A percentile compares a stretch with the other conserved stretches of the same genome.
Conservation (phyloP, 2,888 invertebrate genomes). For the Thysanoteuthis rhombus region DNA sequence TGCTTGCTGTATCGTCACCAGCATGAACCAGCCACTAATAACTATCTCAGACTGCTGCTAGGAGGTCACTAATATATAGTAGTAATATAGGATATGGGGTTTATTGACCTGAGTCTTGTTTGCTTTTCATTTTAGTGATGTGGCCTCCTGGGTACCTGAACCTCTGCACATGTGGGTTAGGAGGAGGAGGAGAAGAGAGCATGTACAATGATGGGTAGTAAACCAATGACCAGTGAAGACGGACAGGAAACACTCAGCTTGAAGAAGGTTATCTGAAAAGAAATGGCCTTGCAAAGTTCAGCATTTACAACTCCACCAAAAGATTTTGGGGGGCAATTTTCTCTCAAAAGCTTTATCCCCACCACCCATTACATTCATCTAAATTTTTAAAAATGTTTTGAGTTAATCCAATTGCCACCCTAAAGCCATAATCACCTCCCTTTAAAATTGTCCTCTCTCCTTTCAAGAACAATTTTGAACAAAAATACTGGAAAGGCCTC, state of each 20-base stretch:
- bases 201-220: constrained; percentile 12
- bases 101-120: constrained; percentile 12
- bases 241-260: constrained; percentile 16
- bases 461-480: not conserved
- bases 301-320: constrained; percentile 24
- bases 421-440: not conserved
- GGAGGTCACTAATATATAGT: constrained; percentile 17
- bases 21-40: constrained; percentile 16
- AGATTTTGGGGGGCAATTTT: not conserved
- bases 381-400: not conserved
- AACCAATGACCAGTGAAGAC: constrained; percentile 12
- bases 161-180: constrained; percentile 12
- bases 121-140: constrained; percentile 12
- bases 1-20: constrained; percentile 15
- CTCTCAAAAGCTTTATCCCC: not conserved
- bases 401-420: not conserved
- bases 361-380: not conserved
- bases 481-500: not conserved
- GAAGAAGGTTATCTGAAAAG: constrained; percentile 27
- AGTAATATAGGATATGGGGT: constrained; percentile 12
- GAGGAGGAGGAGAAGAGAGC: constrained; percentile 12
- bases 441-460: not conserved
- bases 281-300: constrained; percentile 29
- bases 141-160: constrained; percentile 12
- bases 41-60: constrained; percentile 22